Evolutionary conservation across 2,888 invertebrate genomes (phyloP), one percentile per base, ranked within the genome.

Genomic region (Noctua comes): DNA sequence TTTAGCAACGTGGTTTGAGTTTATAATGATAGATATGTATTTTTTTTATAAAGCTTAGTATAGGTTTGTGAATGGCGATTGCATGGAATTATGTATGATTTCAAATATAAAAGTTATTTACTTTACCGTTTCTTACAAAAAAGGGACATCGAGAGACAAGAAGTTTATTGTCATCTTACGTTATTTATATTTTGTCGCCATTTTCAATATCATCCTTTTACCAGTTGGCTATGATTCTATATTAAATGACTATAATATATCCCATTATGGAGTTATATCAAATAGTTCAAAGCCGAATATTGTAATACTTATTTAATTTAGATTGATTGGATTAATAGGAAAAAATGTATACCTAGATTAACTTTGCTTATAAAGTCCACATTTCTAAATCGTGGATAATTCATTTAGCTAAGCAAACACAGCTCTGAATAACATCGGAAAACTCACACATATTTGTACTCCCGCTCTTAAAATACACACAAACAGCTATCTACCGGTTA

Each of bases 141-240:
- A 72, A 68, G 84, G 73, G 80, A 88, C 81, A 88, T 74, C 71
- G 72, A 86, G 83, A 88, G 89, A 90, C 89, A 88, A 88, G 81
- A 85, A 83, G 76, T 82, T 91, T 91, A 91, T 91, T 91, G 91
- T 91, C 91, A 83, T 83, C 78, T 82, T 86, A 84, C 54, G 80
- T 80, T 86, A 79, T 48, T 83, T 74, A 73, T 59, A 65, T 48
- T 69, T 73, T 51, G 43, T 27, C 79, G 31, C 64, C 59, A 46
- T 76, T 72, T 76, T 79, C 16, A 73, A 62, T 69, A 73, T 68
- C 40, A 64, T 75, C 18, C 31, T 68, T 77, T 82, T 75, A 62
- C 24, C 64, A 51, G 54, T 77, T 72, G 46, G 16, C 8, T 54
- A 66, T 65, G 40, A 40, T 40, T 76, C 11, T 76, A 73, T n/a